Conservation (phyloP, 1,140 invertebrate genomes). For the Cotesia chilonis region DNA sequence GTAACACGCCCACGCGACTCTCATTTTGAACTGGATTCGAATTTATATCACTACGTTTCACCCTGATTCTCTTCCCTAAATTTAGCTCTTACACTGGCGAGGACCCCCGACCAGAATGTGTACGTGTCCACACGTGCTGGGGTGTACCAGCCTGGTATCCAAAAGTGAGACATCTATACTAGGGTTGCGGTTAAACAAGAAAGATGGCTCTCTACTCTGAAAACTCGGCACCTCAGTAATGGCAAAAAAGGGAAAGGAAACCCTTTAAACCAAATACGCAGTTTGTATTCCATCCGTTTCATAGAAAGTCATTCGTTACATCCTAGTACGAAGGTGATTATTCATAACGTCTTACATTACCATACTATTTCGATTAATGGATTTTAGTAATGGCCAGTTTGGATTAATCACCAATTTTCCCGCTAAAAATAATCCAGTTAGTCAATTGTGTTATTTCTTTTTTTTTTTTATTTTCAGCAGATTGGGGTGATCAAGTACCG, state of each 20-base stretch:
- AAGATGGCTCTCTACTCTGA: not conserved
- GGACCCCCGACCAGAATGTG: constrained; percentile 34
- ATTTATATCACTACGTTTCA: constrained; percentile 13
- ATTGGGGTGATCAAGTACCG: too few species aligned
- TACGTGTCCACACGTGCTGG: constrained; percentile 49
- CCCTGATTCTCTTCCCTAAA: too few species aligned
- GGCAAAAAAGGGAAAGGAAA: not conserved
- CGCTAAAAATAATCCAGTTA: too few species aligned
- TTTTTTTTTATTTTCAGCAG: too few species aligned
- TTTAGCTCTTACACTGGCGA: too few species aligned
- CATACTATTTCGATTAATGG: too few species aligned
- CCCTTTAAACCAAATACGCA: constrained; percentile 44
- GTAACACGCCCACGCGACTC: constrained; percentile 3
- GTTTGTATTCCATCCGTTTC: constrained; percentile 52
- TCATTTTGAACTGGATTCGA: constrained; percentile 28
- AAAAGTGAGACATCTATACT: not conserved
- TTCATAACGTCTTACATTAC: too few species aligned
- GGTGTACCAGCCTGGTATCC: constrained; percentile 1
- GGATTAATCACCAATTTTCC: too few species aligned
- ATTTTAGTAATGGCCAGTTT: too few species aligned
- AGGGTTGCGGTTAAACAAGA: not conserved
- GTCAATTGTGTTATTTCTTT: too few species aligned
- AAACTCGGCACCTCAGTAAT: too few species aligned
- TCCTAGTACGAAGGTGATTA: not conserved
- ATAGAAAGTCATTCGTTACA: constrained; percentile 54